These are phyloP conservation scores for Boleophthalmus pectinirostris DNA, from an alignment of 2,113 vertebrate species.

Conservation along the genomic window DNA sequence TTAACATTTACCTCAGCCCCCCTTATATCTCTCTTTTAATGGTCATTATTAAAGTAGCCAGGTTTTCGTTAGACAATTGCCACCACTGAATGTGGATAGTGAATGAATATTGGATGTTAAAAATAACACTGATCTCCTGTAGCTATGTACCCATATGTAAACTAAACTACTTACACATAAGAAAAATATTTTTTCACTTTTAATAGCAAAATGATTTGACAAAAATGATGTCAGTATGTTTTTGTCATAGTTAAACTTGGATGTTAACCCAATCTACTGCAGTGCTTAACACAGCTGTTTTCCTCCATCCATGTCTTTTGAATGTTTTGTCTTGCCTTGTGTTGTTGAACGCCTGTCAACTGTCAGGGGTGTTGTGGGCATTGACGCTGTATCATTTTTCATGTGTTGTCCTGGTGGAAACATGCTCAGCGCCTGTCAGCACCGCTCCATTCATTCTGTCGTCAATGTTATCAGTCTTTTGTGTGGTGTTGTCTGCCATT, in stretches of 20 bases:
- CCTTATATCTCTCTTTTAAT: no score
- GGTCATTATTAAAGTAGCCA: no score
- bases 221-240: no score
- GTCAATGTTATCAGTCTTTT: conserved; percentile 31
- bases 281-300: neutral
- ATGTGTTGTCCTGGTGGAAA: neutral
- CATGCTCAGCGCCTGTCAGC: conserved; percentile 34
- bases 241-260: no score
- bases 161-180: neutral
- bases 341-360: conserved; percentile 26
- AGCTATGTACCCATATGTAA: no score
- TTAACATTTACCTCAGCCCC: no score
- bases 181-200: neutral
- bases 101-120: no score
- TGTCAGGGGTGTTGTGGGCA: conserved; percentile 13
- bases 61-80: no score
- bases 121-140: no score
- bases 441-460: conserved; percentile 30
- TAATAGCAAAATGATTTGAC: no score
- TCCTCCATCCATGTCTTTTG: neutral
- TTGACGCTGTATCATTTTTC: conserved; percentile 24
- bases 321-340: neutral
- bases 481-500: conserved; percentile 28
- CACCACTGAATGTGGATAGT: no score
- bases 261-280: neutral